Percentiles rank a stretch among this genome's conserved stretches.
These are phyloP conservation scores for Talpa occidentalis DNA, from an alignment of 2,113 vertebrate species.

Conservation along the genomic window DNA sequence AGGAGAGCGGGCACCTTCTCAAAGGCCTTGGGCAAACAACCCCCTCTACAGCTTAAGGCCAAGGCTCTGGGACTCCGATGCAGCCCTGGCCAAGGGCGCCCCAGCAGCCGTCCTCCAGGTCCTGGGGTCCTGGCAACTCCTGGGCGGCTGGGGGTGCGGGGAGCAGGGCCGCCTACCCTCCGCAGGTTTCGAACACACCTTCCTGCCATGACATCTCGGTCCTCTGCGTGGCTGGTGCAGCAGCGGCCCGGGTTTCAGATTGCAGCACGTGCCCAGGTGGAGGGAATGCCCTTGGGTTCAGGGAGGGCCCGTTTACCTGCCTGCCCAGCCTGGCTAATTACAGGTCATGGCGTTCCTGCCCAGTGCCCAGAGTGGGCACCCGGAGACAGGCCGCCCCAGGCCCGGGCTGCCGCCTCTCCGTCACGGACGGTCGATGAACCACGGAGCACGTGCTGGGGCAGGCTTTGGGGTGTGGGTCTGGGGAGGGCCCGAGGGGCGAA, in stretches of 20 bases:
- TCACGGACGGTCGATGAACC: not conserved
- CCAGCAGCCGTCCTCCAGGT: not conserved
- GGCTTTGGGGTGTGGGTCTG: rapidly evolving
- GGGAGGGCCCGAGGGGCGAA: not conserved
- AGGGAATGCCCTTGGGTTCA: slow-evolving; percentile 16
- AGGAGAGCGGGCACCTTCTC: not conserved
- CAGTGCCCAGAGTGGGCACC: not conserved
- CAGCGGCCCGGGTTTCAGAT: slow-evolving; percentile 21
- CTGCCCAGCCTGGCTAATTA: not conserved
- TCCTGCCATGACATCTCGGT: slow-evolving; percentile 58
- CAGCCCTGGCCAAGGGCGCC: not conserved
- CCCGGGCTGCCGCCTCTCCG: no score
- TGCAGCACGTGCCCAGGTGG: not conserved
- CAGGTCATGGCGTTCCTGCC: not conserved
- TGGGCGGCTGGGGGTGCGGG: no score
- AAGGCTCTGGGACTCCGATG: not conserved
- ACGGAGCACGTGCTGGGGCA: rapidly evolving
- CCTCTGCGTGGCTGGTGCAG: slow-evolving; percentile 61
- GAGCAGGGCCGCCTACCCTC: not conserved
- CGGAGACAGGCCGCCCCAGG: not conserved
- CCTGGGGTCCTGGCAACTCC: not conserved
- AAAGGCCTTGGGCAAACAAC: rapidly evolving
- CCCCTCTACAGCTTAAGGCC: not conserved
- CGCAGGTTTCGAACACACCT: slow-evolving; percentile 22
- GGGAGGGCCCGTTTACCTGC: not conserved